Evolutionary conservation across 2,113 vertebrate species (phyloP).

Genomic region (Grammomys dolichurus): DNA sequence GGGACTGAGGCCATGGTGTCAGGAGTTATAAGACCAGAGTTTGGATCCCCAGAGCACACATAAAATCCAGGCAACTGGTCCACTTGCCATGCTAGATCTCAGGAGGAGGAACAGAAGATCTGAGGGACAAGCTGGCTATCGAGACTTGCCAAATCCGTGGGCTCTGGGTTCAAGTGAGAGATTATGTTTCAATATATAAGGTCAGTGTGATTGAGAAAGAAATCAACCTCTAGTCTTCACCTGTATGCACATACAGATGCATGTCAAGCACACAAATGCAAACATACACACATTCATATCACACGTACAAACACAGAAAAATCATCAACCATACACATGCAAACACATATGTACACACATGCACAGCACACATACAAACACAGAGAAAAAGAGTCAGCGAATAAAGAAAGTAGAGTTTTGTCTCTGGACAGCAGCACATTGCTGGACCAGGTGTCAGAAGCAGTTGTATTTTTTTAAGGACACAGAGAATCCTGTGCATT

Average conservation of each 20-base stretch:
- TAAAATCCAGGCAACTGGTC: neutral
- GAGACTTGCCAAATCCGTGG: neutral
- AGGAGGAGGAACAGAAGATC: too few relatives aligned
- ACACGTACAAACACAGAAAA: neutral
- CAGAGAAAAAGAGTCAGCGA: neutral
- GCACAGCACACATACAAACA: neutral
- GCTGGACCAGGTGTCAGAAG: neutral
- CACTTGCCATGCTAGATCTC: too few relatives aligned
- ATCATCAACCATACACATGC: neutral
- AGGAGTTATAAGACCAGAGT: neutral
- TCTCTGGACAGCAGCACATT: neutral
- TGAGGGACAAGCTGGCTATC: neutral
- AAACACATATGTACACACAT: neutral
- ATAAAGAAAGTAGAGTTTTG: conserved; percentile 21
- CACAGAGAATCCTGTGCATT: neutral
- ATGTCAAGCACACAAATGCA: neutral
- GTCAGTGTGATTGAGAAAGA: neutral
- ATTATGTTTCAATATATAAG: neutral
- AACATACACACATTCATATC: neutral
- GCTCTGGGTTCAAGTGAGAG: neutral
- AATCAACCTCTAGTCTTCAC: neutral
- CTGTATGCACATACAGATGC: neutral
- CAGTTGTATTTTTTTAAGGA: neutral
- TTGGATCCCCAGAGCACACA: neutral
- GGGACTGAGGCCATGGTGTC: neutral